phyloP scores from a whole-genome alignment of 2,113 vertebrate species.

The Bubalus kerabau region DNA sequence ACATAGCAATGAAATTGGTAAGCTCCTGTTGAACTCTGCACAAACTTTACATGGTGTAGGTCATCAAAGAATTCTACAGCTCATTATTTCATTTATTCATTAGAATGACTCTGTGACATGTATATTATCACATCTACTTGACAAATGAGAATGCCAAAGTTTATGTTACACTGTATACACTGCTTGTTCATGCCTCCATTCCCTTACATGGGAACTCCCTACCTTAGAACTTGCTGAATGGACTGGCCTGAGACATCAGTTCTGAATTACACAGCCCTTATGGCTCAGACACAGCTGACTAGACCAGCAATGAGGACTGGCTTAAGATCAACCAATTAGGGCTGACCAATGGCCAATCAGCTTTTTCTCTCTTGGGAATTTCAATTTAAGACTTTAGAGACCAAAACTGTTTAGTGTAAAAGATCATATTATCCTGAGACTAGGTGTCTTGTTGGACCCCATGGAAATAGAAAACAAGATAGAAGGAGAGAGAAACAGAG shows the following conservation, averaged over 20 bases:
- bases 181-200: too few species aligned
- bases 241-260: not conserved
- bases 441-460: not conserved
- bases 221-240: not conserved
- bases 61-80: not conserved
- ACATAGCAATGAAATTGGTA: not conserved
- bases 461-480: not conserved
- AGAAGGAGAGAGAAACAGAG: not conserved
- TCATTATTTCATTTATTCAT: not conserved
- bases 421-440: not conserved
- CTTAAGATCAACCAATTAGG: not conserved
- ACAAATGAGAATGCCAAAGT: not conserved
- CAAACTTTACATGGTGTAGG: not conserved
- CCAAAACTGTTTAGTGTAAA: not conserved
- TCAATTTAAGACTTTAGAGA: not conserved
- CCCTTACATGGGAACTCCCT: not conserved
- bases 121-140: not conserved
- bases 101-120: not conserved
- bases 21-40: not conserved
- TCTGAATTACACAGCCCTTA: not conserved
- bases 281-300: not conserved
- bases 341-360: not conserved
- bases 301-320: not conserved
- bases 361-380: not conserved
- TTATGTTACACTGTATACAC: not conserved